Percentiles rank a stretch among this genome's conserved stretches.
These are phyloP conservation scores for Dendrocincla fuliginosa DNA, from an alignment of 2,797 vertebrate species.

Conservation along the genomic window DNA sequence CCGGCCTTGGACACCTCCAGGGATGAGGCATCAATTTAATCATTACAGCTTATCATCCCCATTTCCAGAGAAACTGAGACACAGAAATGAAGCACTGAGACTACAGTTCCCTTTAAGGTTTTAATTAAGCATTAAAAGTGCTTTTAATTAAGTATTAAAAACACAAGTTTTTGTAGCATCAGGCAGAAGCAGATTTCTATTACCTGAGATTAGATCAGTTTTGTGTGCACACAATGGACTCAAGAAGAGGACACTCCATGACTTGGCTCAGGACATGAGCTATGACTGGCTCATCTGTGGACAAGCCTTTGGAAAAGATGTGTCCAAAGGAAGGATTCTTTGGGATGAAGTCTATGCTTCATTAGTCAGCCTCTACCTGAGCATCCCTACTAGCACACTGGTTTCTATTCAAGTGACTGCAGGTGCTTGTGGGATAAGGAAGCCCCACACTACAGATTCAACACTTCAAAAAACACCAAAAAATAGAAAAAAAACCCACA, in stretches of 20 bases:
- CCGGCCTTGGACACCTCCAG: neutral
- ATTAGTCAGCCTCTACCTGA: neutral
- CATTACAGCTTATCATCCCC: neutral
- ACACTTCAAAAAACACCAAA: neutral
- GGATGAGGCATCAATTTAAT: neutral
- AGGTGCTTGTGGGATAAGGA: neutral
- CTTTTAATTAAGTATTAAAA: neutral
- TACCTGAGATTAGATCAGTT: neutral
- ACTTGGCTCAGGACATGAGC: neutral
- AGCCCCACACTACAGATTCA: neutral
- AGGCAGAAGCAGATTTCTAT: neutral
- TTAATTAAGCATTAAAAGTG: neutral
- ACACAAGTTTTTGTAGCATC: neutral
- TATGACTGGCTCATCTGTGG: neutral
- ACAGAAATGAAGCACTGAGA: neutral
- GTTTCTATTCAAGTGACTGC: neutral
- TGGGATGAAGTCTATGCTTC: neutral
- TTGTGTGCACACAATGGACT: neutral
- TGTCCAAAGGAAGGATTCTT: neutral
- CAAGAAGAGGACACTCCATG: neutral
- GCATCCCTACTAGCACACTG: neutral
- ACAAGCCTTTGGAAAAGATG: neutral
- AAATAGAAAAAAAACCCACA: neutral
- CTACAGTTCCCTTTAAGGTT: neutral
- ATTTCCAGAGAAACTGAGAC: neutral